Percentiles rank a stretch among this genome's conserved stretches.
Evolutionary conservation across 2,888 invertebrate genomes (phyloP).

Genomic region (Hipparchia semele): DNA sequence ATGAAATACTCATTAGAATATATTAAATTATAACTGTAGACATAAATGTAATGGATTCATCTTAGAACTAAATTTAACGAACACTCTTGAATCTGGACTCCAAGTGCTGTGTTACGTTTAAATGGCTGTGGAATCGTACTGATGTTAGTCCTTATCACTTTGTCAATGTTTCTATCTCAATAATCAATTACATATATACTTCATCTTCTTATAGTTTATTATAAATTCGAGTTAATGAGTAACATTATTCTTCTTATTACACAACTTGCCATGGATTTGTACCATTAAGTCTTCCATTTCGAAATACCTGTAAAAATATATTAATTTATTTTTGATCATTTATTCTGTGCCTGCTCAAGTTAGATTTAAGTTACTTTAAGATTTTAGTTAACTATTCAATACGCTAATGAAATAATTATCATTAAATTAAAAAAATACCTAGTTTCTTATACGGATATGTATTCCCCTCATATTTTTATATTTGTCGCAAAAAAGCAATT

Average conservation of each 20-base stretch:
- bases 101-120: conserved; percentile 75
- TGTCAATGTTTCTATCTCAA: conserved; percentile 58
- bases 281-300: conserved; percentile 79
- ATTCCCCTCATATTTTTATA: conserved; percentile 30
- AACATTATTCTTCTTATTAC: conserved; percentile 50
- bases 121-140: conserved; percentile 82
- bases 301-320: conserved; percentile 58
- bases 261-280: conserved; percentile 70
- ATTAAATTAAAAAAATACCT: conserved; percentile 17
- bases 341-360: conserved; percentile 71
- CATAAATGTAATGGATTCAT: conserved; percentile 46
- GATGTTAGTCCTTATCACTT: conserved; percentile 70
- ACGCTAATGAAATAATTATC: conserved; percentile 43
- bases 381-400: conserved; percentile 55
- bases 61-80: conserved; percentile 45
- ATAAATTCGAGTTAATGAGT: conserved; percentile 50
- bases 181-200: conserved; percentile 43
- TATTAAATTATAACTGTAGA: conserved; percentile 36
- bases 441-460: conserved; percentile 19
- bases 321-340: conserved; percentile 58
- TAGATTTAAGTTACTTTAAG: conserved; percentile 53
- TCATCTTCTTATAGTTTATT: conserved; percentile 55
- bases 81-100: conserved; percentile 59
- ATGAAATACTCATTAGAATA: conserved; percentile 23
- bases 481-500: conserved; percentile 26